Base-by-base conservation (phyloP, 2,113 vertebrate species). In the Hymenochirus boettgeri region DNA sequence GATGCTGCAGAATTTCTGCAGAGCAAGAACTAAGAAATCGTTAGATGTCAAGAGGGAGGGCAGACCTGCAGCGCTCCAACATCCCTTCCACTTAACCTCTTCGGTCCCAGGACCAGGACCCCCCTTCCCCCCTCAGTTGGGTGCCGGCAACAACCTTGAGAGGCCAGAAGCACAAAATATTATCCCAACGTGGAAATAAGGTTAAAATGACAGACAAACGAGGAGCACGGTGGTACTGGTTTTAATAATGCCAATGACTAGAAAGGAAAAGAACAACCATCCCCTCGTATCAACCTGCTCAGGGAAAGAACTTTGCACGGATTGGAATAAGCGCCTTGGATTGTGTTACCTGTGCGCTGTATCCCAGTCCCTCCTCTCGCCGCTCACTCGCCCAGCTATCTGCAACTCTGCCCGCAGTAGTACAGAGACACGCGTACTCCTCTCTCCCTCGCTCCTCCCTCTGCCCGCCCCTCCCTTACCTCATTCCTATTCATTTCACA, bases 401-500 rank as follows among this genome's bases (percentile, higher is more conserved):
- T 67, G 64, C 64, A 67, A 67, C 64, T 67, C 64, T 67, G 64
- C 19, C 64, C 59, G 64, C 64, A 67, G 64, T 67, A 67, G 56
- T 67, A 51, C 64, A 23, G 64, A 67, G 46, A 52, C 64, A 52
- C 56, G 64, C 56, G 45, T 52, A 47, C 64, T 59, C 56, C 56
- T 59, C 7, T n/a, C 27, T 10, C 35, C 21, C 13, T 24, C 29
- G 23, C 24, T 29, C 24, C 46, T 51, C 24, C 58, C 58, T 67
- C 58, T 67, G 56, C 27, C 35, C 24, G 31, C 64, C 50, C 64
- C 46, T 52, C 64, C 51, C 48, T 35, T 46, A 15, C n/a, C 64
- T 67, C 13, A 67, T 67, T 67, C 56, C 33, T 59, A 67, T 67
- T 67, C 64, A 27, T 37, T 19, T n/a, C 64, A 67, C 64, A 57